Conservation (phyloP, 1,140 invertebrate species). For the Diprion similis region DNA sequence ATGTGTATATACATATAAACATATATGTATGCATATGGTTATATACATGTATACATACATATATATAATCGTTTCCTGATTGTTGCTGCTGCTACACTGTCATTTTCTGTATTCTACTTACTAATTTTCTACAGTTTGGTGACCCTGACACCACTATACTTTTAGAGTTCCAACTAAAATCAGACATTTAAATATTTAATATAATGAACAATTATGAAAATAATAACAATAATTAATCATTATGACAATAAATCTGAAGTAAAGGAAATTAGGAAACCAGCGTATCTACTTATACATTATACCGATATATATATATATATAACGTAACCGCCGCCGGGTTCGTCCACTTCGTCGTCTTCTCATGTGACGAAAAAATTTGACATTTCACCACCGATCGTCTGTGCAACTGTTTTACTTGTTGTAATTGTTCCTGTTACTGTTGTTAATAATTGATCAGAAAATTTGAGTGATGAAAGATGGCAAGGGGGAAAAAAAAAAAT, state of each 20-base stretch:
- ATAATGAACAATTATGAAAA: no score
- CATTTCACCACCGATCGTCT: background rate
- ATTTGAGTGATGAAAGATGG: background rate
- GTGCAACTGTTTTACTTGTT: background rate
- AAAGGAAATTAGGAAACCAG: no score
- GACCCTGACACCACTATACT: background rate
- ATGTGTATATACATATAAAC: background rate
- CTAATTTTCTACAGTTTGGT: slow-evolving; percentile 10
- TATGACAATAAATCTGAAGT: no score
- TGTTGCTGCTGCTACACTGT: slow-evolving; percentile 33
- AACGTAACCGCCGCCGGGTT: background rate
- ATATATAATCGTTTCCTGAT: slow-evolving; percentile 28
- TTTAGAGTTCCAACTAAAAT: background rate
- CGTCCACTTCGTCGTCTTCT: background rate
- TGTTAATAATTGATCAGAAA: background rate
- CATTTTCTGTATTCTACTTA: slow-evolving; percentile 26
- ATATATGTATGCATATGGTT: background rate
- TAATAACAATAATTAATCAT: no score
- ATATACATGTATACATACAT: slow-evolving; percentile 1
- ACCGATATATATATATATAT: background rate
- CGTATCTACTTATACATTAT: no score
- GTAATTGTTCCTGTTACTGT: background rate
- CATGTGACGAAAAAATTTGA: background rate
- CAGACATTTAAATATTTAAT: no score
- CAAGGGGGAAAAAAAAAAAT: no score